Conservation (phyloP, 2,113 vertebrate species). For the Bos javanicus region DNA sequence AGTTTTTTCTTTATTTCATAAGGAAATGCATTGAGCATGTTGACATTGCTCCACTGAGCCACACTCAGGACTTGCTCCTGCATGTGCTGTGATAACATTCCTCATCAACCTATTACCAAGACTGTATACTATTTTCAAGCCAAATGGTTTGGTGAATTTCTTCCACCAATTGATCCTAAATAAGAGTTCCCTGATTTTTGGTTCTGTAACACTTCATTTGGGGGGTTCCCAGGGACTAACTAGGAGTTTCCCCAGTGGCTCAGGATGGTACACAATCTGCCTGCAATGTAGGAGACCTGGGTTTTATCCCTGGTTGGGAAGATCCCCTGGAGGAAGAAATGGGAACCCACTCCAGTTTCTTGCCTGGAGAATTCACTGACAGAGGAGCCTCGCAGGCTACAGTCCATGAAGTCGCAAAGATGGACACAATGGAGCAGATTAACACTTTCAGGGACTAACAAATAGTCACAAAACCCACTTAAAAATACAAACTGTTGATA, state of each 20-base stretch:
- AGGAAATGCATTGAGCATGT: neutral
- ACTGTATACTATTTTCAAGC: neutral
- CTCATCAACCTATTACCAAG: neutral
- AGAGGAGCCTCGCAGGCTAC: neutral
- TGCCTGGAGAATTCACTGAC: neutral
- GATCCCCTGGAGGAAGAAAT: neutral
- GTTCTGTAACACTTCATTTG: neutral
- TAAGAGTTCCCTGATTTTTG: neutral
- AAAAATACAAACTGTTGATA: neutral
- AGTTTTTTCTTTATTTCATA: neutral
- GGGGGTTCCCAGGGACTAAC: neutral
- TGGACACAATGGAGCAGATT: neutral
- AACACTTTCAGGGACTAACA: neutral
- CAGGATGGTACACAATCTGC: neutral
- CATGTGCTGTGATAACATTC: no score
- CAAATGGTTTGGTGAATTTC: neutral
- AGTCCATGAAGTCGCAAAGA: neutral
- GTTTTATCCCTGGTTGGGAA: neutral
- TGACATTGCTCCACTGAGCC: neutral
- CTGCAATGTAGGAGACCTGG: neutral
- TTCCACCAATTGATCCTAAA: neutral
- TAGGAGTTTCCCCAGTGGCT: neutral
- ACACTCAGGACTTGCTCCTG: neutral
- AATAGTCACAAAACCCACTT: neutral
- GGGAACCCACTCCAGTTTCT: neutral